phyloP scores from a whole-genome alignment of 2,888 invertebrate genomes.

The Pyralis farinalis region DNA sequence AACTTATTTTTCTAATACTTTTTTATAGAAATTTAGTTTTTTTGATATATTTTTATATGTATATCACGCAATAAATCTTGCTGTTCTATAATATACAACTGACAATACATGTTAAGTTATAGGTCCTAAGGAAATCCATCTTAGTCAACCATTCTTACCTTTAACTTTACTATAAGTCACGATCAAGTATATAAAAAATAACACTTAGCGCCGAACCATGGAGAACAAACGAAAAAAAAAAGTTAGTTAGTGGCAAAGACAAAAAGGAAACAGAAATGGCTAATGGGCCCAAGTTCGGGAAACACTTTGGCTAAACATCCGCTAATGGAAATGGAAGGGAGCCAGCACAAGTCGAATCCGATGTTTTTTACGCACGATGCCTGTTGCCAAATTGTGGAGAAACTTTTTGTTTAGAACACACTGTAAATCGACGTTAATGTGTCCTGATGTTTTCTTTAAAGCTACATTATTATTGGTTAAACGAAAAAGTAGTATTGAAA shows the following conservation, averaged over 20 bases:
- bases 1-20: too few species aligned
- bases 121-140: too few species aligned
- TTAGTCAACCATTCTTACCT: too few species aligned
- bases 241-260: constrained; percentile 62
- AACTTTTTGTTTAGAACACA: constrained; percentile 24
- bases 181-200: constrained; percentile 37
- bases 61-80: too few species aligned
- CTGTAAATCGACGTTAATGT: constrained; percentile 21
- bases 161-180: too few species aligned
- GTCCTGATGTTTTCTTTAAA: constrained; percentile 4
- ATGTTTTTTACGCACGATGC: constrained; percentile 59
- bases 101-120: too few species aligned
- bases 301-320: constrained; percentile 78
- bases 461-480: background rate
- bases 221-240: constrained; percentile 55
- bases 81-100: too few species aligned
- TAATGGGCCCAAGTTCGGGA: constrained; percentile 75
- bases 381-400: constrained; percentile 57
- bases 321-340: constrained; percentile 77
- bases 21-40: too few species aligned
- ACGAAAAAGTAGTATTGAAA: too few species aligned
- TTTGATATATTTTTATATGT: too few species aligned
- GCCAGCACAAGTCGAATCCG: constrained; percentile 54
- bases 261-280: constrained; percentile 58
- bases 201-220: constrained; percentile 54